phyloP scores from a whole-genome alignment of 2,888 invertebrate genomes.

The Trichacis sp. region DNA sequence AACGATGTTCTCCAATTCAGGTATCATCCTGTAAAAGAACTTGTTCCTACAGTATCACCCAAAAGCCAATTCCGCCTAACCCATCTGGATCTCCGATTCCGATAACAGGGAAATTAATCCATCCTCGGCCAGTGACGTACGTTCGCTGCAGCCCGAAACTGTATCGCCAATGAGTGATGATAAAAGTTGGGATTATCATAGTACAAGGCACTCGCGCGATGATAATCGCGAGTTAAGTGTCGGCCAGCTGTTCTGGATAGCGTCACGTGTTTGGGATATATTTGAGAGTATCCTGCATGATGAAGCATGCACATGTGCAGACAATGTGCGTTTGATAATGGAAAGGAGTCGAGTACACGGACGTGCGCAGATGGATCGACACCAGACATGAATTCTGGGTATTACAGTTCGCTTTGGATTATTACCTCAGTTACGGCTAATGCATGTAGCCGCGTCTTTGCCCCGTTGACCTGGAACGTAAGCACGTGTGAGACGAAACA shows the following conservation, averaged over 20 bases:
- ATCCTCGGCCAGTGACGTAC: too few species aligned
- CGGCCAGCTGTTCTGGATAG: slow-evolving; percentile 33
- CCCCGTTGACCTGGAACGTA: too few species aligned
- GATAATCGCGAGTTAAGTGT: slow-evolving; percentile 35
- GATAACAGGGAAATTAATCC: too few species aligned
- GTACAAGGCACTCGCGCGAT: slow-evolving; percentile 21
- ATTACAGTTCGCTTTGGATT: neutral
- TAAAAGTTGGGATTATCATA: neutral
- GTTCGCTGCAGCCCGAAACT: too few species aligned
- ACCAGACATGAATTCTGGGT: slow-evolving; percentile 19
- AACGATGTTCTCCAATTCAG: too few species aligned
- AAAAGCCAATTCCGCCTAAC: too few species aligned
- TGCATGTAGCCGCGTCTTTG: neutral
- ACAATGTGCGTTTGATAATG: slow-evolving; percentile 38
- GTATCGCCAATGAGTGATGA: too few species aligned
- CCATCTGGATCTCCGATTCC: too few species aligned
- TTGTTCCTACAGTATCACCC: too few species aligned
- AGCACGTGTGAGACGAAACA: too few species aligned
- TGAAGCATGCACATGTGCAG: slow-evolving; percentile 39
- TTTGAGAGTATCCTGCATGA: slow-evolving; percentile 40
- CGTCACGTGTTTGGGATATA: slow-evolving; percentile 43
- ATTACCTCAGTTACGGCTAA: neutral
- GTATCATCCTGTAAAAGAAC: too few species aligned
- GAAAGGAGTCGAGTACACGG: slow-evolving; percentile 29
- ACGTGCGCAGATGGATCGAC: slow-evolving; percentile 29